Conservation (phyloP, 2,113 vertebrate genomes). For the Nicator chloris region DNA sequence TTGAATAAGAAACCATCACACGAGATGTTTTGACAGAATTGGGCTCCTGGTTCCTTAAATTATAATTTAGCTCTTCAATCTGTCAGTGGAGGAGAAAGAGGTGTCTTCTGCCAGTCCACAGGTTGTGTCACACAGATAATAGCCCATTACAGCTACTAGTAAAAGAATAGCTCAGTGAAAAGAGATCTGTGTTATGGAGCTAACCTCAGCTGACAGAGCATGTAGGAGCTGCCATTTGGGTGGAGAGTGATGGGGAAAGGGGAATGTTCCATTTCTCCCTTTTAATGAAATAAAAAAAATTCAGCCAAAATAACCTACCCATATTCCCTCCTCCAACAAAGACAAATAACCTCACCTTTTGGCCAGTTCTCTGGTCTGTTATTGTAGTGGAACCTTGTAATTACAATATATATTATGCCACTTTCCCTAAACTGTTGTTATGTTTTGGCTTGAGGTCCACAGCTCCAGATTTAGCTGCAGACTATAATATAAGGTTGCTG, state of each 20-base stretch:
- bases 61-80: not conserved
- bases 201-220: not conserved
- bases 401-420: not conserved
- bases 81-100: not conserved
- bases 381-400: not conserved
- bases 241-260: not conserved
- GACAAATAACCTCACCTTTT: not conserved
- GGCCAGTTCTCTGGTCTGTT: not conserved
- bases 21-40: conserved; percentile 6
- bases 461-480: not conserved
- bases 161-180: not conserved
- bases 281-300: not conserved
- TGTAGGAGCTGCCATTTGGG: not conserved
- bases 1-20: not conserved
- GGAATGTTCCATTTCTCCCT: not conserved
- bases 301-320: not conserved
- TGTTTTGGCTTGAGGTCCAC: not conserved
- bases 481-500: not conserved
- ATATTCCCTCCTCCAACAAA: not conserved
- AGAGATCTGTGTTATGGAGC: not conserved
- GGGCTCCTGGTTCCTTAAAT: conserved; percentile 3
- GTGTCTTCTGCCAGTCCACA: not conserved
- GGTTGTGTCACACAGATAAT: not conserved
- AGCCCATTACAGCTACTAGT: not conserved
- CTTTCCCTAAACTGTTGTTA: not conserved